Evolutionary conservation across 2,888 invertebrate species (phyloP), one percentile per base, ranked within the genome.

Genomic region (Leptinotarsa haldemani): DNA sequence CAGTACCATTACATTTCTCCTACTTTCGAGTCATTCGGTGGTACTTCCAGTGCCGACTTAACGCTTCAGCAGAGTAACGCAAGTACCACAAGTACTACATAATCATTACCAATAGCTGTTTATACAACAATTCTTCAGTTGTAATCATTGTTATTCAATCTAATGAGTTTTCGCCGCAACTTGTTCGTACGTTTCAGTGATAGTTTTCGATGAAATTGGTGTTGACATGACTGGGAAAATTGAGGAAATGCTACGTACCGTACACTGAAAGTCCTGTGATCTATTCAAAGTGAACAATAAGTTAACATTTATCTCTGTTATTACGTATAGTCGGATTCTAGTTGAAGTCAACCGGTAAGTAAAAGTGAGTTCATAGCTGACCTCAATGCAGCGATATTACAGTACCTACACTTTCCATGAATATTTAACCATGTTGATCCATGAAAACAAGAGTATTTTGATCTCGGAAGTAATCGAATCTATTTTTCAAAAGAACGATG

Each of bases 1-100:
- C 77, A 72, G 77, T 78, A 78, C 80, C 77, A 80, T 80, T 76
- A 76, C 81, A 82, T 83, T 83, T 82, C 83, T 83, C 82, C 83
- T 82, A 82, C 83, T 83, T 83, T 83, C 83, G 74, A 82, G 74
- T 70, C 77, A 77, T 75, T 77, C 74, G 70, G 74, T 68, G 66
- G 66, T 73, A 77, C 71, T 70, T 74, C 75, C 78, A 79, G 79
- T 79, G 75, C 75, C 69, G 71, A 66, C 73, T 72, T 65, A 75
- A 73, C 76, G 70, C 73, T 79, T 73, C 20, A 53, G 58, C 71
- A 48, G 70, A 77, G 69, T 68, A 76, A 46, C 56, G 56, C 68
- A 68, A 61, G 58, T 69, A 61, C 61, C 61, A 61, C 61, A 30
- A 61, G 65, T 69, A 61, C 61, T 30, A 61, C 61, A 61, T 61